Conservation (phyloP, 2,797 vertebrate genomes). For the Acanthopagrus latus region DNA sequence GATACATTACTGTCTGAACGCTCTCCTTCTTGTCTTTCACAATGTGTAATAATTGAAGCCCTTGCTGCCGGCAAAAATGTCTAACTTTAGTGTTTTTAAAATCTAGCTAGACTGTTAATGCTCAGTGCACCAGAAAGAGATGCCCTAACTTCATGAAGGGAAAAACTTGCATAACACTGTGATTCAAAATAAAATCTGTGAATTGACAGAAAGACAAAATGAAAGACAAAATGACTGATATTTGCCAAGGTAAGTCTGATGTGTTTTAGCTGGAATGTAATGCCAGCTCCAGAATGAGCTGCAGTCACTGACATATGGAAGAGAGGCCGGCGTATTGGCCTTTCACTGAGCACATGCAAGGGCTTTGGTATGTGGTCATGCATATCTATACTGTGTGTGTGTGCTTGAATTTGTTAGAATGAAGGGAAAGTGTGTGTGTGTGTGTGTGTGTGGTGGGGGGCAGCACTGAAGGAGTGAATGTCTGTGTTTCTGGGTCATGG, state of each 20-base stretch:
- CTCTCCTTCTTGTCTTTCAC: neutral
- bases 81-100: conserved; percentile 26
- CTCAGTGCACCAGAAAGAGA: neutral
- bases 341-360: neutral
- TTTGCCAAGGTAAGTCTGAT: neutral
- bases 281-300: conserved; percentile 6
- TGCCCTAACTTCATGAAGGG: neutral
- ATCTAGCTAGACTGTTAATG: neutral
- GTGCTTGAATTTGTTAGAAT: neutral
- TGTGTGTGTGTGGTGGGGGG: neutral
- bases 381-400: conserved; percentile 26
- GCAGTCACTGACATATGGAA: conserved; percentile 13
- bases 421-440: neutral
- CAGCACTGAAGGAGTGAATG: conserved; percentile 6
- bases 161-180: neutral
- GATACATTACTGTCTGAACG: neutral
- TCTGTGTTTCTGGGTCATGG: conserved; percentile 76
- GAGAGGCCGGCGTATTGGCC: neutral
- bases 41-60: conserved; percentile 6
- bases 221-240: neutral
- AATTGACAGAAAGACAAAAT: conserved; percentile 5
- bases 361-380: conserved; percentile 19
- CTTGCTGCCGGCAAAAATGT: neutral
- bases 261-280: conserved; percentile 1
- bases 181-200: conserved; percentile 3